A percentile compares a stretch with the other conserved stretches of the same genome.
phyloP scores from a whole-genome alignment of 2,113 vertebrate genomes.

The Sander lucioperca region DNA sequence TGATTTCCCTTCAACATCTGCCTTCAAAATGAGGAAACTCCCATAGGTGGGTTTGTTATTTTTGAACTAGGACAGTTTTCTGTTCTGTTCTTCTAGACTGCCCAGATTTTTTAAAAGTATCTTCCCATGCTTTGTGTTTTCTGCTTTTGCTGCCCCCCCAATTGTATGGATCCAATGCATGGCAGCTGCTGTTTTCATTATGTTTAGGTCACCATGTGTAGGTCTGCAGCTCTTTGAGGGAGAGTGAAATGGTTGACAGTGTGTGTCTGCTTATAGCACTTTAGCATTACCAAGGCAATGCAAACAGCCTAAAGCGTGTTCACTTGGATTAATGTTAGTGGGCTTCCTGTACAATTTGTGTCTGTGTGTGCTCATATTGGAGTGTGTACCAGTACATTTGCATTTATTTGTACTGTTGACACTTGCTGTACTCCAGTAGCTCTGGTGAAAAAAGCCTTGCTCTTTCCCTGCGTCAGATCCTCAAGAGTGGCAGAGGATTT shows the following conservation, averaged over 20 bases:
- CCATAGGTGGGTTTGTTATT: constrained; percentile 75
- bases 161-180: neutral
- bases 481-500: constrained; percentile 20
- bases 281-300: neutral
- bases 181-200: constrained; percentile 35
- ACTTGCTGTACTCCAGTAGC: neutral
- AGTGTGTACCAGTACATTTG: neutral
- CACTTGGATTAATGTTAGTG: too few species aligned
- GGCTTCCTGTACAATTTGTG: neutral
- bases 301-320: neutral
- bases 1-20: constrained; percentile 52
- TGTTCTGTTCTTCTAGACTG: constrained; percentile 37
- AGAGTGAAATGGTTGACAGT: neutral
- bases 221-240: constrained; percentile 14
- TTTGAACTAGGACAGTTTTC: constrained; percentile 55
- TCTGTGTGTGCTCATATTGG: neutral
- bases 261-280: neutral
- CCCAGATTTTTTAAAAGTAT: constrained; percentile 47
- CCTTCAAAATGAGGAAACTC: constrained; percentile 51
- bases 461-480: constrained; percentile 2
- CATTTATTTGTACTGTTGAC: neutral
- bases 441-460: neutral
- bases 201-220: neutral
- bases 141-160: neutral
- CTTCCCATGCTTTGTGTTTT: constrained; percentile 34